A percentile compares a stretch with the other conserved stretches of the same genome.
Conservation (phyloP, 2,888 invertebrate species). For the Erynnis tages region DNA sequence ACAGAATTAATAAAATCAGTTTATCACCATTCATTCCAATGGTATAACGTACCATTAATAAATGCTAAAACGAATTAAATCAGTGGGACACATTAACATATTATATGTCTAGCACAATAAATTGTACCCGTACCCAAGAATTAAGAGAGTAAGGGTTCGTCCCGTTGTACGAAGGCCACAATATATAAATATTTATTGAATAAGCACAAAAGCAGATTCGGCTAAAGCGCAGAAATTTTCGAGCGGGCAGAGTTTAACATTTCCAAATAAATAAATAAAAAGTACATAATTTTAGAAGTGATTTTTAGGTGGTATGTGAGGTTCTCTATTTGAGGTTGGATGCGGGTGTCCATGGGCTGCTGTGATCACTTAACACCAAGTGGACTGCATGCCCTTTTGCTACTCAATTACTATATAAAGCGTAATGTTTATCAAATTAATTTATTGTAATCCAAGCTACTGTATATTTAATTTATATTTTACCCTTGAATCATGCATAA, state of each 20-base stretch:
- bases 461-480: too few species aligned
- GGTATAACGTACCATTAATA: neutral
- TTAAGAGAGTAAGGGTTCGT: constrained; percentile 1
- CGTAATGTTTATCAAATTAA: too few species aligned
- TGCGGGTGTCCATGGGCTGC: too few species aligned
- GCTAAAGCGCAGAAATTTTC: neutral
- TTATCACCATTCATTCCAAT: neutral
- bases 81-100: neutral
- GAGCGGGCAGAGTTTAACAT: neutral
- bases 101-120: neutral
- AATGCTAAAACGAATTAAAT: constrained; percentile 4
- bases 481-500: too few species aligned
- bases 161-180: neutral
- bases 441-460: too few species aligned
- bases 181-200: constrained; percentile 16
- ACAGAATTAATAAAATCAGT: neutral
- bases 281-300: too few species aligned
- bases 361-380: too few species aligned
- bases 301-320: too few species aligned
- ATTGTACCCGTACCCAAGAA: constrained; percentile 3
- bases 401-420: too few species aligned
- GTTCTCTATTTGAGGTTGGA: too few species aligned
- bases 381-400: too few species aligned
- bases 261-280: too few species aligned
- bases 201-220: neutral